Percentiles rank a stretch among this genome's conserved stretches.
Evolutionary conservation across 2,113 vertebrate genomes (phyloP).

Genomic region (Pavo muticus): DNA sequence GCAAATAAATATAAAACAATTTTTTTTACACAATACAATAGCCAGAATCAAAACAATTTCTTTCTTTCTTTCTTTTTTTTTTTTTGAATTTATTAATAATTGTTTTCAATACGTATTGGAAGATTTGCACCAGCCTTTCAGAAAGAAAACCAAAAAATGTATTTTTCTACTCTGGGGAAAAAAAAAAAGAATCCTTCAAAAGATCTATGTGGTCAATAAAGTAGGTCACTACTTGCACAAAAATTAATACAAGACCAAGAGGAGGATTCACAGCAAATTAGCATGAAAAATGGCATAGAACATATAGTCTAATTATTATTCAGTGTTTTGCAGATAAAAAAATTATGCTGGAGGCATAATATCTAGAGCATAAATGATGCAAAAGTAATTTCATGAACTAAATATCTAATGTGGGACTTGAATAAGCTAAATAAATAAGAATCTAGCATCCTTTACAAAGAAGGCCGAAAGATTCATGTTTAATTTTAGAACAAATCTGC

Average conservation of each 20-base stretch:
- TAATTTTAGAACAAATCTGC: not conserved
- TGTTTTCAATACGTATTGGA: not conserved
- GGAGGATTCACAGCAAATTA: not conserved
- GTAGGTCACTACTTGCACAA: accelerated
- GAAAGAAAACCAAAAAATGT: not conserved
- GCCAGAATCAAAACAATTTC: not conserved
- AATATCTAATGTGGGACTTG: not conserved
- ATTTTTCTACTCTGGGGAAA: not conserved
- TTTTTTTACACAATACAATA: not conserved
- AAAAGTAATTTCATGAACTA: not conserved
- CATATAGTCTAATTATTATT: not conserved
- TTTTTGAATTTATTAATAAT: not conserved
- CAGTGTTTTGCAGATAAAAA: not conserved
- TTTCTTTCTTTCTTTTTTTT: not conserved
- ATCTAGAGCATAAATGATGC: not conserved
- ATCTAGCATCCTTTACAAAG: not conserved
- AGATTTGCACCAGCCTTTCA: not conserved
- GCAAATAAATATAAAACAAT: not conserved
- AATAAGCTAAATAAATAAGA: not conserved
- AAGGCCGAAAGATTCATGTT: not conserved
- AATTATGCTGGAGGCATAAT: not conserved
- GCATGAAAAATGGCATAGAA: not conserved
- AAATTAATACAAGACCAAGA: not conserved
- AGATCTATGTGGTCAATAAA: not conserved
- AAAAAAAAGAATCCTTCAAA: not conserved